Conservation (phyloP, 2,888 invertebrate species). For the Junonia oenone region DNA sequence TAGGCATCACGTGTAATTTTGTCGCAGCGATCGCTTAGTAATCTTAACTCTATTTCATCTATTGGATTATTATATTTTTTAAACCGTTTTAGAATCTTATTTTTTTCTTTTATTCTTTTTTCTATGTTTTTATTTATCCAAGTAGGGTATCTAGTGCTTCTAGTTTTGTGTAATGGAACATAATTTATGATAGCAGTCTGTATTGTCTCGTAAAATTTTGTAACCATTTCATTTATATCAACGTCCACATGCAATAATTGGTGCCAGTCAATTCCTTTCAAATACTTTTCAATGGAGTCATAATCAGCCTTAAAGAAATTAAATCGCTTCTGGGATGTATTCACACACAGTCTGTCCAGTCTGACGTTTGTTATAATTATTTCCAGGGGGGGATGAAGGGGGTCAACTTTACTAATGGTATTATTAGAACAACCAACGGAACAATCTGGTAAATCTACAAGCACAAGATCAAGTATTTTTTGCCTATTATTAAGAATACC, state of each 20-base stretch:
- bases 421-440: background rate
- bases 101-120: slow-evolving; percentile 4
- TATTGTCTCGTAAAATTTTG: background rate
- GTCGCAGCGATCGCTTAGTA: background rate
- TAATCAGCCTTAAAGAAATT: background rate
- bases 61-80: slow-evolving; percentile 6
- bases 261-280: background rate
- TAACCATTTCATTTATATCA: background rate
- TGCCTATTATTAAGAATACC: background rate
- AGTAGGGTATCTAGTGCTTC: background rate
- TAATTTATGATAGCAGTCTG: background rate
- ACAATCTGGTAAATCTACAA: background rate
- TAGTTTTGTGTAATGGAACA: background rate
- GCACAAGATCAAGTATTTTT: slow-evolving; percentile 1
- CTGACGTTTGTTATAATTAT: background rate
- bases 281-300: background rate
- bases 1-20: slow-evolving; percentile 1
- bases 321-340: background rate
- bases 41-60: background rate
- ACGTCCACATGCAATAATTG: background rate
- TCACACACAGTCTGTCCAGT: background rate
- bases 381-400: background rate
- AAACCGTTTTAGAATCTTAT: slow-evolving; percentile 1
- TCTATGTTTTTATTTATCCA: background rate
- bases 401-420: background rate